A percentile compares a stretch with the other conserved stretches of the same genome.
phyloP scores from a whole-genome alignment of 1,140 invertebrate genomes.

The Oreohelix idahoensis region DNA sequence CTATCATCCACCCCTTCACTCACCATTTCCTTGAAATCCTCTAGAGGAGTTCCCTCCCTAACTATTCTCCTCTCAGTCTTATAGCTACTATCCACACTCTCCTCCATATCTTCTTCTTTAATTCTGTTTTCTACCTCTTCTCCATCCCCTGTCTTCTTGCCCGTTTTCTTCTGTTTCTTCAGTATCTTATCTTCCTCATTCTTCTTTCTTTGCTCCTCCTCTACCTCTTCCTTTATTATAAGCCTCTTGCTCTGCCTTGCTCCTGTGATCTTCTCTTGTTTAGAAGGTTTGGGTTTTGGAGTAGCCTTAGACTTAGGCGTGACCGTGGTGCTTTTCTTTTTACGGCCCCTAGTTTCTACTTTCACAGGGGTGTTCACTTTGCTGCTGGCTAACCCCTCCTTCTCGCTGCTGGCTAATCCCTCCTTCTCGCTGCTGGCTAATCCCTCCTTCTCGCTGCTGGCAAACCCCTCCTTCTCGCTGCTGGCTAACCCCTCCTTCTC shows the following conservation, averaged over 20 bases:
- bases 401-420: neutral
- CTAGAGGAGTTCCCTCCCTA: neutral
- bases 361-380: neutral
- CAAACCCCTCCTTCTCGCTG: neutral
- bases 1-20: constrained; percentile 32
- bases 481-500: neutral
- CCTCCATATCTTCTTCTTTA: neutral
- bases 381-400: neutral
- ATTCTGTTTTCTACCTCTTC: neutral
- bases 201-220: constrained; percentile 29
- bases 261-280: neutral
- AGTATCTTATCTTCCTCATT: neutral
- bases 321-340: neutral
- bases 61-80: neutral
- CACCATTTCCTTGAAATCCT: constrained; percentile 5
- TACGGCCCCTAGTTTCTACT: neutral
- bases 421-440: neutral
- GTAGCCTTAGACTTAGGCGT: neutral
- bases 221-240: constrained; percentile 27
- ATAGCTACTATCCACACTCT: neutral
- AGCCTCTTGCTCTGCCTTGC: constrained; percentile 36
- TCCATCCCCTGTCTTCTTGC: neutral
- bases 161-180: constrained; percentile 15
- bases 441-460: neutral
- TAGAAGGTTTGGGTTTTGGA: neutral